Percentiles rank a stretch among this genome's conserved stretches.
Conservation (phyloP, 2,888 invertebrate species). For the Pollenia angustigena region DNA sequence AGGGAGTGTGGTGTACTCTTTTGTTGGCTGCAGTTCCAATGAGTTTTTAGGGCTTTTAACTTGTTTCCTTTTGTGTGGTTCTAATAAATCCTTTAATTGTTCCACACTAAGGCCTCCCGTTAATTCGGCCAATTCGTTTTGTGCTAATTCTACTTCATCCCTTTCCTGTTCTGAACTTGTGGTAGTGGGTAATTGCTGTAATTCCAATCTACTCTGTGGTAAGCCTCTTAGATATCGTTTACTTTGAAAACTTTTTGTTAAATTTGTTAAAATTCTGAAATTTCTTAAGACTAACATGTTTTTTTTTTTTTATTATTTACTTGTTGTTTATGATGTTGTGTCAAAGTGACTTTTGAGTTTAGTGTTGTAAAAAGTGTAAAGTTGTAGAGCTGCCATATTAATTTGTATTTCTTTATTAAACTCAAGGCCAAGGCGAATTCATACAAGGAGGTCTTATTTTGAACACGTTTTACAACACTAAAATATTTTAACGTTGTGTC, state of each 20-base stretch:
- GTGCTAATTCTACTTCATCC: conserved; percentile 36
- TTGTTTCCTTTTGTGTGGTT: conserved; percentile 26
- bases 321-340: not conserved
- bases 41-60: conserved; percentile 52
- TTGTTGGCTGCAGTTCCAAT: not conserved
- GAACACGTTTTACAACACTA: too few species aligned
- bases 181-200: not conserved
- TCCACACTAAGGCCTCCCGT: conserved; percentile 64
- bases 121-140: conserved; percentile 57
- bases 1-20: conserved; percentile 76
- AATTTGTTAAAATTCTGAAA: conserved; percentile 67
- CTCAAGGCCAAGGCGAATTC: too few species aligned
- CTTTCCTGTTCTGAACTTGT: not conserved
- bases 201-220: conserved; percentile 42
- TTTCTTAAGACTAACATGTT: conserved; percentile 64
- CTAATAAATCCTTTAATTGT: conserved; percentile 39
- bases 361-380: conserved; percentile 25
- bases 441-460: too few species aligned
- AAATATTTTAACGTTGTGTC: too few species aligned
- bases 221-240: conserved; percentile 62
- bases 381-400: too few species aligned
- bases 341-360: not conserved
- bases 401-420: too few species aligned
- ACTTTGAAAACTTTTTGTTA: conserved; percentile 24
- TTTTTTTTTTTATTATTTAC: conserved; percentile 12